These are phyloP conservation scores for Leucoraja erinaceus DNA, from an alignment of 2,113 vertebrate genomes.

Conservation along the genomic window DNA sequence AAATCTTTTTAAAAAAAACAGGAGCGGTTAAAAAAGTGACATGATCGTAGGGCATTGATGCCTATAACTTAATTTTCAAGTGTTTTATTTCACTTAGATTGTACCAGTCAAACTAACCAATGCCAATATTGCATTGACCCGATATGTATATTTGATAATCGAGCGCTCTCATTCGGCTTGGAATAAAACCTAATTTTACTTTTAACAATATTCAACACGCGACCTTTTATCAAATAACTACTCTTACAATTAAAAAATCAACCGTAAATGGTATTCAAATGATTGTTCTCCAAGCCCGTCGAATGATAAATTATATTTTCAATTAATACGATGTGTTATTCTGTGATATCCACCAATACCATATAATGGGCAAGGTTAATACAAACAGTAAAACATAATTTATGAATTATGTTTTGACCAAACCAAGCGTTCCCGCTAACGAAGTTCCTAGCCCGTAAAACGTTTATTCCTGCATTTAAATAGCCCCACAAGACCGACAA, in stretches of 20 bases:
- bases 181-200: not conserved
- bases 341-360: not conserved
- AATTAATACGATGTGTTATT: not conserved
- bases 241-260: not conserved
- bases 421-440: not conserved
- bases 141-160: not conserved
- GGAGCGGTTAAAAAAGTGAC: not conserved
- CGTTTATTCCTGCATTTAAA: slow-evolving; percentile 3
- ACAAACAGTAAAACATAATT: not conserved
- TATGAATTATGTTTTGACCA: not conserved
- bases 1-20: not conserved
- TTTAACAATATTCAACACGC: not conserved
- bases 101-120: not conserved
- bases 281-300: not conserved
- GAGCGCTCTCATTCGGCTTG: not conserved
- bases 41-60: too few species aligned
- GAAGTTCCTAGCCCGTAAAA: not conserved
- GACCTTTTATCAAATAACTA: not conserved
- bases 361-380: not conserved
- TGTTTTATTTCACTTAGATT: not conserved
- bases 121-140: not conserved
- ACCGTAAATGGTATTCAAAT: not conserved
- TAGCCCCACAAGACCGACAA: not conserved
- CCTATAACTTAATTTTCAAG: not conserved
- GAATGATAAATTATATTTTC: not conserved